Percentiles rank a stretch among this genome's conserved stretches.
Conservation (phyloP, 2,888 invertebrate species). For the Caenorhabditis afra region DNA sequence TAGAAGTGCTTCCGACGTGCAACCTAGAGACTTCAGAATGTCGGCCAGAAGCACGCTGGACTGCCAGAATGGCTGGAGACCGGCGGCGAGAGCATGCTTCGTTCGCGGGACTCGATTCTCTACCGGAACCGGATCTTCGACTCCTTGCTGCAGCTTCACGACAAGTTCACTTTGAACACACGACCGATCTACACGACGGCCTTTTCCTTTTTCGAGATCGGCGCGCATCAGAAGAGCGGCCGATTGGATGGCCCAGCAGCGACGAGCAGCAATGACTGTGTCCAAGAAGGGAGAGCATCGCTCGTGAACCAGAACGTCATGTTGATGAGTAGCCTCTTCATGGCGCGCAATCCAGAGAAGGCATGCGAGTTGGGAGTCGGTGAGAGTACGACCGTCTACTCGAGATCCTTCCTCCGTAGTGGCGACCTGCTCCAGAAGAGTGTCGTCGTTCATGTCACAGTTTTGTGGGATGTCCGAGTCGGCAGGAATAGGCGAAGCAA, state of each 20-base stretch:
- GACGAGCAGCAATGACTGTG: conserved; percentile 84
- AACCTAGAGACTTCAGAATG: conserved; percentile 75
- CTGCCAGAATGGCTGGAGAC: conserved; percentile 74
- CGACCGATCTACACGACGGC: conserved; percentile 90
- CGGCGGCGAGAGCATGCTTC: conserved; percentile 50
- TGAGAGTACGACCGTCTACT: conserved; percentile 47
- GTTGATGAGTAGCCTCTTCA: conserved; percentile 85
- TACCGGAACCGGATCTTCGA: conserved; percentile 58
- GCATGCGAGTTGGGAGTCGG: conserved; percentile 84
- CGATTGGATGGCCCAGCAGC: conserved; percentile 88
- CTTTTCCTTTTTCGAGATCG: conserved; percentile 87
- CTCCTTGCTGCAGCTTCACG: conserved; percentile 69
- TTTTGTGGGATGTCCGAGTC: conserved; percentile 81
- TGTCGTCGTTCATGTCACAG: conserved; percentile 89
- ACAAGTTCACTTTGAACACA: conserved; percentile 75
- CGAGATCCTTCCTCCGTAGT: conserved; percentile 83
- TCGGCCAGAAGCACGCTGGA: conserved; percentile 67
- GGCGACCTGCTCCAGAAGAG: conserved; percentile 87
- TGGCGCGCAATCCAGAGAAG: conserved; percentile 88
- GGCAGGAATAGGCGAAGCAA: conserved; percentile 13
- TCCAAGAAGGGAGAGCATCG: conserved; percentile 88
- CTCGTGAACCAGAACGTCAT: conserved; percentile 88
- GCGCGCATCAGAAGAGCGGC: conserved; percentile 88
- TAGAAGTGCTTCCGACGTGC: conserved; percentile 81
- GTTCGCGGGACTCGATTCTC: conserved; percentile 19